Evolutionary conservation across 2,888 invertebrate genomes (phyloP).

Genomic region (Drosophila mettleri): DNA sequence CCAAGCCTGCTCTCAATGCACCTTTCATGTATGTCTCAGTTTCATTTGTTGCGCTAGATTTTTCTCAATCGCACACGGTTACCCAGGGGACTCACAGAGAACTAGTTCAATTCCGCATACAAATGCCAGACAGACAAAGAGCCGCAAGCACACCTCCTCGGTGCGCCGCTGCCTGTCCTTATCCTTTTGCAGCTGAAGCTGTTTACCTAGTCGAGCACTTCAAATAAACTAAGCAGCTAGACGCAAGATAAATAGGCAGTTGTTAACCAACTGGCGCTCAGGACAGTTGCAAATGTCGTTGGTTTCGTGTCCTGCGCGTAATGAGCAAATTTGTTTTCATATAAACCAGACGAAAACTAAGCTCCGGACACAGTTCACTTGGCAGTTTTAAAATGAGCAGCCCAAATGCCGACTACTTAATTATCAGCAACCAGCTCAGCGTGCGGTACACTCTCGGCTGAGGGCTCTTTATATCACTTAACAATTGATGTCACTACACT

Average conservation of each 20-base stretch:
- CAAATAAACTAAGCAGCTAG: conserved; percentile 68
- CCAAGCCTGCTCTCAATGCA: conserved; percentile 26
- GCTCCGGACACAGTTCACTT: conserved; percentile 45
- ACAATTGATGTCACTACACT: conserved; percentile 1
- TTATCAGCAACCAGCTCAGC: conserved; percentile 35
- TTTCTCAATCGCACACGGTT: conserved; percentile 72
- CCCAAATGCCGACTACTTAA: conserved; percentile 61
- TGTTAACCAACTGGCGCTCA: conserved; percentile 29
- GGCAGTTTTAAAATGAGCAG: conserved; percentile 75
- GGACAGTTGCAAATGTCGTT: conserved; percentile 80
- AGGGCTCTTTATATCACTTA: conserved; percentile 29
- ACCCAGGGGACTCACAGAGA: conserved; percentile 50
- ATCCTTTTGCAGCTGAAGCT: conserved; percentile 21
- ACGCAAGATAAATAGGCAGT: conserved; percentile 62
- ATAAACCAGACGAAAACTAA: conserved; percentile 67
- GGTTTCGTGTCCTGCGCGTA: conserved; percentile 61
- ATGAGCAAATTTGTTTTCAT: conserved; percentile 81
- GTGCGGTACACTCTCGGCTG: conserved; percentile 13
- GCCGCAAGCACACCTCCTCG: conserved; percentile 1
- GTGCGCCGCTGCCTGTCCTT: neutral
- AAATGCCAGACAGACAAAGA: conserved; percentile 50
- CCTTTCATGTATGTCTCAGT: conserved; percentile 57
- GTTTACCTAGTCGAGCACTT: conserved; percentile 53
- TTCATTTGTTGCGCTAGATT: conserved; percentile 82
- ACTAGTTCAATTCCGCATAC: conserved; percentile 69